Evolutionary conservation across 2,113 vertebrate species (phyloP), one percentile per base, ranked within the genome.

Genomic region (Pterocles orientalis): DNA sequence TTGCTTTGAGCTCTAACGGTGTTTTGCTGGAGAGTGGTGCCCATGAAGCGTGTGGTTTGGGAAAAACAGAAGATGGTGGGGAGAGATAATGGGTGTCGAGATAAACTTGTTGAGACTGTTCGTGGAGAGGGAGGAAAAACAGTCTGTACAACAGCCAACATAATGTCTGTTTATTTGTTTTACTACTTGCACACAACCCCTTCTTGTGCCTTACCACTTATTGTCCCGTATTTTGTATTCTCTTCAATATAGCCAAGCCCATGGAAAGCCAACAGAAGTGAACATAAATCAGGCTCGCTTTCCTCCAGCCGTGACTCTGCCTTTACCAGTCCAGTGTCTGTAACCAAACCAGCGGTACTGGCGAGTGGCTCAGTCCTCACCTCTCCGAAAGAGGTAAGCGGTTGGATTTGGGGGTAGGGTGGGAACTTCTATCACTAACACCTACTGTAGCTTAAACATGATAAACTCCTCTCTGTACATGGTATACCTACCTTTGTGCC

Each of bases 291-390:
- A 96, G 98, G 98, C 97, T 99, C 99, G 26, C 98, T 99, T 97
- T 98, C 99, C 94, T 98, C 98, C 83, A 98, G 98, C 95, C 98
- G 99, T 96, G 99, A 99, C 97, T 99, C 99, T 94, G 98, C 99
- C 98, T 99, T 99, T 98, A 99, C 99, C 97, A 99, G 99, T 98
- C 99, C 99, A 62, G 97, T 99, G 92, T 99, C 99, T 98, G 98
- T 99, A 98, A 99, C 98, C 98, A 99, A 99, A 98, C 98, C 99
- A 97, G 98, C 98, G 95, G 98, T 98, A 97, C 98, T 99, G 90
- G 98, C 98, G 91, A 98, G 98, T 96, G 98, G 98, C 96, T 97
- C 98, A 93, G 98, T 98, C 96, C 99, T 99, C 95, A 98, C 97
- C 96, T 98, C 98, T 98, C 98, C 99, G 82, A 99, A 99, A 99